These are phyloP conservation scores for Pitta sordida DNA, from an alignment of 2,113 vertebrate genomes.

Conservation along the genomic window DNA sequence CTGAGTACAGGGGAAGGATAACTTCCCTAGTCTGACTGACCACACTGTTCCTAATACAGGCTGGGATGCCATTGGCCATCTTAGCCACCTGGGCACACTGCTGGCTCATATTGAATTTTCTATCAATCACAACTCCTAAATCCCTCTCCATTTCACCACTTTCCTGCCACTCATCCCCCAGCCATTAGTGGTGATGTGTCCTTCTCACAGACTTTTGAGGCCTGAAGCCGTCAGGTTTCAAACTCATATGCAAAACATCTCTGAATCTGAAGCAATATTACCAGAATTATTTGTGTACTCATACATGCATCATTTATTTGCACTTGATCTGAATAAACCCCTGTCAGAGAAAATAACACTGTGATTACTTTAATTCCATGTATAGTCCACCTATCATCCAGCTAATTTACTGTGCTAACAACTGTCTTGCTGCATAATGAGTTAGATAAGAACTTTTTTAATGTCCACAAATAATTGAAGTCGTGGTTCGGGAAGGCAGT, in stretches of 20 bases:
- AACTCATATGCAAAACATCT: background rate
- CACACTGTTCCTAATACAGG: too few species aligned
- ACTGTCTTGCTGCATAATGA: conserved; percentile 8
- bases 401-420: conserved; percentile 32
- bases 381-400: background rate
- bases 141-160: too few species aligned
- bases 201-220: background rate
- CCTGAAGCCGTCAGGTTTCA: background rate
- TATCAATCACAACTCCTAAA: too few species aligned
- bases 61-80: too few species aligned
- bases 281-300: background rate
- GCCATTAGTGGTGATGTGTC: background rate
- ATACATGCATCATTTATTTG: background rate
- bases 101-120: too few species aligned
- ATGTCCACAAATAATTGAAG: conserved; percentile 13
- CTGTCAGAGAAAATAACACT: background rate
- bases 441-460: background rate
- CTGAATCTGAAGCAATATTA: background rate
- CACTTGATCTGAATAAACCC: background rate
- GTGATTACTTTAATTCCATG: background rate
- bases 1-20: too few species aligned
- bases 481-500: background rate
- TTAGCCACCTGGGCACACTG: too few species aligned
- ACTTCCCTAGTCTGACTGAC: too few species aligned
- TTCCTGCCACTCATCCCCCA: too few species aligned